Conservation (phyloP, 2,113 vertebrate species). For the Xenopus borealis region DNA sequence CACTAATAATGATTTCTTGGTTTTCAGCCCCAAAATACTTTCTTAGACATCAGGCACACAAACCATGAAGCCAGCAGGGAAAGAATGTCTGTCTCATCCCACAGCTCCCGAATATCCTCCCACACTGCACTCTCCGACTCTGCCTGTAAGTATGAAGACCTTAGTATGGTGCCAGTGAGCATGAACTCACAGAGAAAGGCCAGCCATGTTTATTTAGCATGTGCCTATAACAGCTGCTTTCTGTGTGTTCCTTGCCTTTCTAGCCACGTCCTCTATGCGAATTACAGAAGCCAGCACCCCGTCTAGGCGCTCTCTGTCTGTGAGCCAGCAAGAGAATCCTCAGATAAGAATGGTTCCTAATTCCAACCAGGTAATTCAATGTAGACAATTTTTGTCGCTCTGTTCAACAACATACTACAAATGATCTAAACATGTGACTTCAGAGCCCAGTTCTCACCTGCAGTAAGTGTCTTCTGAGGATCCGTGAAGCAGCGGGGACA, state of each 20-base stretch:
- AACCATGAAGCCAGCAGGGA: conserved; percentile 60
- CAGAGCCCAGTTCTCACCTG: too few species aligned
- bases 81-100: conserved; percentile 70
- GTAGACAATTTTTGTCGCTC: too few species aligned
- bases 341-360: conserved; percentile 62
- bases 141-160: conserved; percentile 66
- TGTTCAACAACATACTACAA: too few species aligned
- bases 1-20: neutral
- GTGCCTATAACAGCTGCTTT: too few species aligned
- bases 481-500: too few species aligned
- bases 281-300: conserved; percentile 77
- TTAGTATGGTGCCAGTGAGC: too few species aligned
- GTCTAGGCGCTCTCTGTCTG: conserved; percentile 61
- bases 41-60: conserved; percentile 63
- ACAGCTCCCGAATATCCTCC: conserved; percentile 71
- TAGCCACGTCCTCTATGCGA: conserved; percentile 67
- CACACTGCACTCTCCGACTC: conserved; percentile 68
- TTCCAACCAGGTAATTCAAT: conserved; percentile 69
- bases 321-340: conserved; percentile 59
- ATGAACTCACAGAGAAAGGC: neutral
- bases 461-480: too few species aligned
- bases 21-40: conserved; percentile 67
- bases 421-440: too few species aligned
- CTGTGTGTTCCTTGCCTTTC: conserved; percentile 18
- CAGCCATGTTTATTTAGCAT: too few species aligned